These are phyloP conservation scores for Plebejus melissa DNA, from an alignment of 2,888 invertebrate genomes.

Conservation along the genomic window DNA sequence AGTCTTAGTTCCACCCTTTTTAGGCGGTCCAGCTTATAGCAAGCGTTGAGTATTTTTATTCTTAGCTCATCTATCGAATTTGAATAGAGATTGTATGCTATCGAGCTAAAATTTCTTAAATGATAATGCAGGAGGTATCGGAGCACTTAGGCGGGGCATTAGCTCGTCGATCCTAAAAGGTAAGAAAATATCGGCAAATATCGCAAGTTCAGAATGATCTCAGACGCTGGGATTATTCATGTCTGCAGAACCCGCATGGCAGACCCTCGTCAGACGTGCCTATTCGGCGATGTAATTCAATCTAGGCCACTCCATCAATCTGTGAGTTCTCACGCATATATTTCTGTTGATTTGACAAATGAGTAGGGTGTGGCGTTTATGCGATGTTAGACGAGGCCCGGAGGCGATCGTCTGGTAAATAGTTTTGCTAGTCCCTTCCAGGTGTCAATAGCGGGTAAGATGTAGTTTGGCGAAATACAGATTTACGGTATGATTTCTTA, in stretches of 20 bases:
- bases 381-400: conserved; percentile 52
- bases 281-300: conserved; percentile 75
- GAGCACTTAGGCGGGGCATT: neutral
- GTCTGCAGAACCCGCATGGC: conserved; percentile 62
- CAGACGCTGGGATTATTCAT: conserved; percentile 57
- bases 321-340: conserved; percentile 76
- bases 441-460: conserved; percentile 29
- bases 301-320: conserved; percentile 76
- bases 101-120: neutral
- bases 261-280: conserved; percentile 70
- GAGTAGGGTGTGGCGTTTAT: conserved; percentile 68
- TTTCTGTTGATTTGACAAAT: conserved; percentile 79
- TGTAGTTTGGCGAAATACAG: conserved; percentile 16
- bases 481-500: conserved; percentile 1
- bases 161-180: conserved; percentile 7
- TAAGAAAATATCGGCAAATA: conserved; percentile 8
- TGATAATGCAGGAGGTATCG: neutral
- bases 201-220: conserved; percentile 16
- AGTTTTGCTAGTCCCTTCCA: conserved; percentile 33
- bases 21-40: neutral
- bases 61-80: neutral
- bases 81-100: neutral
- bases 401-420: conserved; percentile 40
- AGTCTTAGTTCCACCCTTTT: neutral
- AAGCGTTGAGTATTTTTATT: neutral